A percentile compares a stretch with the other conserved stretches of the same genome.
phyloP scores from a whole-genome alignment of 2,888 invertebrate species.

The Shargacucullia verbasci region DNA sequence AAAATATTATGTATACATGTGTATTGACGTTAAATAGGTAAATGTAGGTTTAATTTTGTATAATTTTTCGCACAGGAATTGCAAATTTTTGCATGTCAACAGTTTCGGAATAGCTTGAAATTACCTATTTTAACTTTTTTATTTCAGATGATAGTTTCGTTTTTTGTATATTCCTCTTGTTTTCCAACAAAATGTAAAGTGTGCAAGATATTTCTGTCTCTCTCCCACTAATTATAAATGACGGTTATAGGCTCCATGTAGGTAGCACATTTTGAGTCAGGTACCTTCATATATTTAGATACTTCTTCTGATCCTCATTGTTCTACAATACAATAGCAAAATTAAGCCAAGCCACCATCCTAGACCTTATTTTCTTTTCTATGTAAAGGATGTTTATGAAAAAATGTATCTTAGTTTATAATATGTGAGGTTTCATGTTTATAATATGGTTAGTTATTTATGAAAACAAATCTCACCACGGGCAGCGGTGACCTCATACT shows the following conservation, averaged over 20 bases:
- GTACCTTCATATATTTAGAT: constrained; percentile 26
- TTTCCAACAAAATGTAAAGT: too few relatives aligned
- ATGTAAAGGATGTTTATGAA: constrained; percentile 66
- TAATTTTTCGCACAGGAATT: too few relatives aligned
- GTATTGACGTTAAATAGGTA: too few relatives aligned
- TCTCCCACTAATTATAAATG: not conserved
- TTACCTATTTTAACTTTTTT: too few relatives aligned
- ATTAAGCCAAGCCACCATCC: constrained; percentile 38
- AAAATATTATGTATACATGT: too few relatives aligned
- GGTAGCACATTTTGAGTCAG: constrained; percentile 3
- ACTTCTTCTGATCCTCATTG: constrained; percentile 28
- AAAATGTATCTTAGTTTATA: constrained; percentile 69
- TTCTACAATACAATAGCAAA: constrained; percentile 52
- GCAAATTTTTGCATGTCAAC: too few relatives aligned
- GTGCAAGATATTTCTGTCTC: too few relatives aligned
- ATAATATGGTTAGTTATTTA: constrained; percentile 72
- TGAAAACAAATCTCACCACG: constrained; percentile 76
- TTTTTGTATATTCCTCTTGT: too few relatives aligned
- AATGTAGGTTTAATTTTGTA: too few relatives aligned
- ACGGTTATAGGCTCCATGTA: not conserved
- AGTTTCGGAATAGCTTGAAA: too few relatives aligned
- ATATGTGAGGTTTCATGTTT: constrained; percentile 73
- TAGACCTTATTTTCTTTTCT: constrained; percentile 55
- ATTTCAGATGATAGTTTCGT: too few relatives aligned
- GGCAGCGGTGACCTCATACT: constrained; percentile 75